Base-by-base conservation (phyloP, 2,888 invertebrate genomes). In the Maniola hyperantus region DNA sequence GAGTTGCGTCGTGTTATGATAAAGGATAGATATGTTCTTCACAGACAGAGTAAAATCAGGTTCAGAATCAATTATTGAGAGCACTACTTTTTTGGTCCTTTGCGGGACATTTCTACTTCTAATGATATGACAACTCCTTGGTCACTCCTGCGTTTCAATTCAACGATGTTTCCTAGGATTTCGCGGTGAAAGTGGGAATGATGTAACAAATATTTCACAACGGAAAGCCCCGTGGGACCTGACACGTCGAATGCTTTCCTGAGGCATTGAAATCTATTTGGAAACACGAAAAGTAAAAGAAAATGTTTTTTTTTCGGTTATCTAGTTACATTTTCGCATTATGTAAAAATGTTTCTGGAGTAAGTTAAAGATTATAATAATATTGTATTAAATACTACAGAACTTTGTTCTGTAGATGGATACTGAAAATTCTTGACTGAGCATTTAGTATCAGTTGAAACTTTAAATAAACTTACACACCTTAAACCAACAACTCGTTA, bases 101-200 rank as follows among this genome's bases (percentile, higher is more conserved):
- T 44, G 44, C n/a, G n/a, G 11, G 13, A 44, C n/a, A 5, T 6
- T n/a, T 1, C 26, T 26, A 4, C n/a, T n/a, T 44, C 44, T 7
- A 34, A 6, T 0, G 6, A 48, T 48, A 48, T 18, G 7, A 48
- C 8, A 48, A 18, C 48, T 48, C 48, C 7, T 2, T 48, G 18
- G 18, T 0, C 8, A 0, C 15, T 7, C 51, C 72, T 59, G 62
- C 64, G 68, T 64, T 69, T 65, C 51, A 26, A 60, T 69, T 65
- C 51, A 26, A 60, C 58, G 60, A 60, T 66, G 61, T 67, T 65
- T 65, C 61, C 57, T 46, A 68, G 33, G 59, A 64, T 68, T 61
- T 66, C 58, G 64, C 64, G 51, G 64, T 54, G 50, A 61, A 57
- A 66, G 64, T 58, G 48, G 34, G 20, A 64, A 48, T 61, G 51